Evolutionary conservation across 2,797 vertebrate genomes (phyloP).

Genomic region (Holocentrus rufus): DNA sequence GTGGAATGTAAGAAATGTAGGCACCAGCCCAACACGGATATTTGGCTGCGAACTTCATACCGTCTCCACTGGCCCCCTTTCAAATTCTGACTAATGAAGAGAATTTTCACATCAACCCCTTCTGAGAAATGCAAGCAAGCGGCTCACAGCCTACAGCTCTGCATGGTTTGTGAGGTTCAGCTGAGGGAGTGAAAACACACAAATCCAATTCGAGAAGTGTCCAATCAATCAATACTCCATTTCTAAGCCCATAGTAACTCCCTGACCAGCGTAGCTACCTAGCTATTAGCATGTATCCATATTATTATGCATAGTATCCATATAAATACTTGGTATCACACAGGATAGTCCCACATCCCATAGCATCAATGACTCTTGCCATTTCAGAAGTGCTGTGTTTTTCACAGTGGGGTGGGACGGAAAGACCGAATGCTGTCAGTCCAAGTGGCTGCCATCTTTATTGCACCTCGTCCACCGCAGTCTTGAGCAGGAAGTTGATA

Average conservation of each 20-base stretch:
- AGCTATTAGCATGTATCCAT: no score
- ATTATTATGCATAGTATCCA: no score
- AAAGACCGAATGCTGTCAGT: slow-evolving; percentile 31
- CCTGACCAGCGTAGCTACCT: background rate
- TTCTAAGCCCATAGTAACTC: background rate
- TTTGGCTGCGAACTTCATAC: slow-evolving; percentile 24
- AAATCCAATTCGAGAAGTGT: background rate
- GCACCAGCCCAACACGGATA: slow-evolving; percentile 11
- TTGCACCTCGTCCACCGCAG: slow-evolving; percentile 27
- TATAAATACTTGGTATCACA: slow-evolving; percentile 15
- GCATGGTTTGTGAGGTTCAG: slow-evolving; percentile 2
- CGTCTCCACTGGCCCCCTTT: background rate
- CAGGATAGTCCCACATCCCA: background rate
- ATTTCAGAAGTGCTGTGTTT: slow-evolving; percentile 32
- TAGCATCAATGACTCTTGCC: slow-evolving; percentile 2
- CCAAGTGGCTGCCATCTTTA: slow-evolving; percentile 25
- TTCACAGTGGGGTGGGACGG: slow-evolving; percentile 23
- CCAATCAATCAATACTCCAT: background rate
- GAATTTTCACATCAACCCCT: background rate
- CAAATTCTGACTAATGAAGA: background rate
- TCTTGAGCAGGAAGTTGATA: slow-evolving; percentile 4
- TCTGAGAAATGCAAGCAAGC: slow-evolving; percentile 5
- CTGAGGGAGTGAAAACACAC: background rate
- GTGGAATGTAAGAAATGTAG: background rate
- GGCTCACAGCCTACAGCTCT: slow-evolving; percentile 15